Evolutionary conservation across 2,888 invertebrate species (phyloP).

Genomic region (Catocala nupta): DNA sequence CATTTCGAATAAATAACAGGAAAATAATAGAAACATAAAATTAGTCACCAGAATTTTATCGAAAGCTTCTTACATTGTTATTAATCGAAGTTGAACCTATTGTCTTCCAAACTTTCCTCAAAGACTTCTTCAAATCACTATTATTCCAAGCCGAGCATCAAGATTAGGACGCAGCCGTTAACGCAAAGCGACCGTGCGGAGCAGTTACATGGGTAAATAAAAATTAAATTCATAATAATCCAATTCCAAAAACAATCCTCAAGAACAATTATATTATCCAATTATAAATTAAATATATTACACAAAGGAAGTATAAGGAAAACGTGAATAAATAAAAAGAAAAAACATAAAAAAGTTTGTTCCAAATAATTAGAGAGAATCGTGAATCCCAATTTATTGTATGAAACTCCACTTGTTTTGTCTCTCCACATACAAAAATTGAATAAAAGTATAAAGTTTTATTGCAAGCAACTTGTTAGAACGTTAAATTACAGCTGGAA

Average conservation of each 20-base stretch:
- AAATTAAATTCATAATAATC: not conserved
- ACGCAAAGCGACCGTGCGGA: too few species aligned
- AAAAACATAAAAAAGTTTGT: slow-evolving; percentile 16
- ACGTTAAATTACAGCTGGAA: not conserved
- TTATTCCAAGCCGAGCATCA: too few species aligned
- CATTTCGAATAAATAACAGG: too few species aligned
- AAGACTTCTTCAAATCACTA: too few species aligned
- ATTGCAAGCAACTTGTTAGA: not conserved
- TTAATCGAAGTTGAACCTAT: too few species aligned
- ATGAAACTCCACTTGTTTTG: slow-evolving; percentile 1
- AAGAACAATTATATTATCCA: slow-evolving; percentile 6
- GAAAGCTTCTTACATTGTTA: too few species aligned
- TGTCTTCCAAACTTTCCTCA: too few species aligned
- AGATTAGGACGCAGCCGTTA: too few species aligned
- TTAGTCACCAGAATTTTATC: too few species aligned
- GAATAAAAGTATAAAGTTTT: not conserved
- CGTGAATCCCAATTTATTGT: slow-evolving; percentile 11
- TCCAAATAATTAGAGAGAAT: slow-evolving; percentile 12
- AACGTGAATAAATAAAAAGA: slow-evolving; percentile 9
- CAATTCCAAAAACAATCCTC: not conserved
- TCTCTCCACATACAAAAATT: not conserved
- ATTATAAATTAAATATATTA: slow-evolving; percentile 13
- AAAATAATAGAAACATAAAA: too few species aligned
- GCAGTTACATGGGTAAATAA: too few species aligned
- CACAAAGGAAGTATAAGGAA: slow-evolving; percentile 5